These are phyloP conservation scores for Bombus picipes DNA, from an alignment of 1,140 invertebrate species.

Conservation along the genomic window DNA sequence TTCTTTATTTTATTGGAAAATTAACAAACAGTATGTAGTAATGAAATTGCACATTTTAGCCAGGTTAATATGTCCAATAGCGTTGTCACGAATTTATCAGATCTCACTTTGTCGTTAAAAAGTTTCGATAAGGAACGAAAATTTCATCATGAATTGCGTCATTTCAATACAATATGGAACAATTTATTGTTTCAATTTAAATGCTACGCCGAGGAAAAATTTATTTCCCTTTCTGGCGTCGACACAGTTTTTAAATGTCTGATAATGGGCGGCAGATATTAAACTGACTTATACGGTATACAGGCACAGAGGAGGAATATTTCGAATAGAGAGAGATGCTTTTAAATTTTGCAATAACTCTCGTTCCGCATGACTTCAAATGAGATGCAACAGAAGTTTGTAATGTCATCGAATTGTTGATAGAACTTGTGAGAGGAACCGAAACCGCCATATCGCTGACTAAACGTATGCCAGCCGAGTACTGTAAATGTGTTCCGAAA, in stretches of 20 bases:
- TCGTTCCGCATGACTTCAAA: not conserved
- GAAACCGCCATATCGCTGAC: slow-evolving; percentile 1
- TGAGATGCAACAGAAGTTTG: slow-evolving; percentile 11
- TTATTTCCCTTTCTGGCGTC: not conserved
- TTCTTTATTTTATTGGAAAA: too few relatives aligned
- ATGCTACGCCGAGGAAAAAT: not conserved
- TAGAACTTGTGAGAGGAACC: not conserved
- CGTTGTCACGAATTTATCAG: not conserved
- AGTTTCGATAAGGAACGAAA: not conserved
- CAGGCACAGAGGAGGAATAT: not conserved
- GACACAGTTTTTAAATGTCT: not conserved
- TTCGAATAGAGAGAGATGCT: not conserved
- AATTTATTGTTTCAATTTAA: not conserved
- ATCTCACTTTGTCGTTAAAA: not conserved
- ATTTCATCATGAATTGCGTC: not conserved
- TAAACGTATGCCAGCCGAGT: slow-evolving; percentile 3
- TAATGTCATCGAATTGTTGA: slow-evolving; percentile 29
- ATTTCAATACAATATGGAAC: not conserved
- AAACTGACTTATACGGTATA: not conserved
- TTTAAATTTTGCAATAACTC: slow-evolving; percentile 1
- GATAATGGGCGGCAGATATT: not conserved
- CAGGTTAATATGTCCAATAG: not conserved
- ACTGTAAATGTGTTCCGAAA: slow-evolving; percentile 29
- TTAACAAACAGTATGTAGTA: not conserved
- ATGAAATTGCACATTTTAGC: not conserved